These are phyloP conservation scores for Corythucha ciliata DNA, from an alignment of 2,888 invertebrate species.

Conservation along the genomic window DNA sequence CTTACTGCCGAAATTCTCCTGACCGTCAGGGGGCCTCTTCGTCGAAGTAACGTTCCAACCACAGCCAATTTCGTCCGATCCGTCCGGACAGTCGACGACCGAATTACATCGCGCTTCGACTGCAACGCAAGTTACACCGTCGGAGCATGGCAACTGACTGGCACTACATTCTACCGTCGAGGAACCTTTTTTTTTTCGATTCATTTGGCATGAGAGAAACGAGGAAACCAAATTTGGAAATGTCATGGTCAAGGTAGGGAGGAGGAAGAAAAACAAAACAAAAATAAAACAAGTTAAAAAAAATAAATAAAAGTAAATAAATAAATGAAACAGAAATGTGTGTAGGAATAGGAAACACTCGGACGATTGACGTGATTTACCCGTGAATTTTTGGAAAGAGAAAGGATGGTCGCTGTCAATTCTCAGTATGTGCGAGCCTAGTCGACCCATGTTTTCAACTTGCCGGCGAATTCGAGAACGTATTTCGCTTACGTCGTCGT, in stretches of 20 bases:
- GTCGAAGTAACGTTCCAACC: no score
- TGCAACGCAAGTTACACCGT: constrained; percentile 46
- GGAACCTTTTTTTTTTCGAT: constrained; percentile 4
- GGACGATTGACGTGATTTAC: neutral
- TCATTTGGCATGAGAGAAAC: no score
- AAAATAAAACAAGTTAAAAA: neutral
- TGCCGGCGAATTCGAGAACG: neutral
- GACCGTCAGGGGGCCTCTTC: no score
- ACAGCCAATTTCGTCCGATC: constrained; percentile 28
- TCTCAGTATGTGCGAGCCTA: constrained; percentile 8
- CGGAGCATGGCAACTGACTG: constrained; percentile 10
- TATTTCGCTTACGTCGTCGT: neutral
- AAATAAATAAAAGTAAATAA: constrained; percentile 1
- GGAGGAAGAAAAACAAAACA: neutral
- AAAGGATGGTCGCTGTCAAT: constrained; percentile 10
- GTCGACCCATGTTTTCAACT: neutral
- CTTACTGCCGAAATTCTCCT: no score
- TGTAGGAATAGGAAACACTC: neutral
- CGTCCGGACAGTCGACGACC: constrained; percentile 46
- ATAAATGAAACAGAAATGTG: constrained; percentile 1
- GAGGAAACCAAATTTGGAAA: no score
- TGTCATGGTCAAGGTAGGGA: no score
- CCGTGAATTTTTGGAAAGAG: constrained; percentile 15
- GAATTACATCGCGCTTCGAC: constrained; percentile 50
- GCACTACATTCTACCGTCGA: constrained; percentile 14